phyloP scores from a whole-genome alignment of 2,113 vertebrate genomes.

The Actenoides lindsayi region DNA sequence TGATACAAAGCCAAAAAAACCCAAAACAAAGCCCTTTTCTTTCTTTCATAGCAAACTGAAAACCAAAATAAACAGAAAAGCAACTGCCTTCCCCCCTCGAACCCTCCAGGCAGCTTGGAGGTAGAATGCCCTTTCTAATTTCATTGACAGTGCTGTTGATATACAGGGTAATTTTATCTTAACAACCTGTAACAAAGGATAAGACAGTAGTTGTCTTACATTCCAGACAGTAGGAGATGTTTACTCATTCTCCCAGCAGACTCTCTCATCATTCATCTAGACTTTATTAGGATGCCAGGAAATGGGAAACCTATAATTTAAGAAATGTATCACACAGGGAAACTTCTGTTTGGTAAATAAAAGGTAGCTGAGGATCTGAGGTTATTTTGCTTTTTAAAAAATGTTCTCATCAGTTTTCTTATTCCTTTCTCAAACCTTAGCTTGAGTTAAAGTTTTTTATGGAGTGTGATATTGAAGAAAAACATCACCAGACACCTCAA shows the following conservation, averaged over 20 bases:
- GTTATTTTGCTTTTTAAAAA: not conserved
- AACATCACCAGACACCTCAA: not conserved
- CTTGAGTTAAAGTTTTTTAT: not conserved
- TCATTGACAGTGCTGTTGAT: conserved; percentile 69
- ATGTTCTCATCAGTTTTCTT: not conserved
- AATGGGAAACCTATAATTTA: conserved; percentile 66
- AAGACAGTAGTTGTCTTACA: conserved; percentile 72
- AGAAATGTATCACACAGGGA: conserved; percentile 40
- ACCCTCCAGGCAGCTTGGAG: conserved; percentile 13
- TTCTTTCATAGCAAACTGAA: not conserved
- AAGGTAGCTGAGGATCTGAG: conserved; percentile 10
- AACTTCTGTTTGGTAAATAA: conserved; percentile 50
- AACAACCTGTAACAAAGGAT: conserved; percentile 77
- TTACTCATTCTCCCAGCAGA: conserved; percentile 71
- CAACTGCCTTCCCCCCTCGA: not conserved
- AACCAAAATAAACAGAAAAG: conserved; percentile 42
- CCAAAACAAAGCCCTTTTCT: not conserved
- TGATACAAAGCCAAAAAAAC: not conserved
- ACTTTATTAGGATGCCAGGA: conserved; percentile 68
- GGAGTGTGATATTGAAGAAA: not conserved
- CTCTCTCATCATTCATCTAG: conserved; percentile 69
- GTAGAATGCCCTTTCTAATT: conserved; percentile 69
- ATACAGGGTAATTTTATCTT: conserved; percentile 77
- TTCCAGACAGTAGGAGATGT: conserved; percentile 77
- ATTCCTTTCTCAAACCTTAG: not conserved